Conservation (phyloP, 2,888 invertebrate species). For the Crematogaster levior region DNA sequence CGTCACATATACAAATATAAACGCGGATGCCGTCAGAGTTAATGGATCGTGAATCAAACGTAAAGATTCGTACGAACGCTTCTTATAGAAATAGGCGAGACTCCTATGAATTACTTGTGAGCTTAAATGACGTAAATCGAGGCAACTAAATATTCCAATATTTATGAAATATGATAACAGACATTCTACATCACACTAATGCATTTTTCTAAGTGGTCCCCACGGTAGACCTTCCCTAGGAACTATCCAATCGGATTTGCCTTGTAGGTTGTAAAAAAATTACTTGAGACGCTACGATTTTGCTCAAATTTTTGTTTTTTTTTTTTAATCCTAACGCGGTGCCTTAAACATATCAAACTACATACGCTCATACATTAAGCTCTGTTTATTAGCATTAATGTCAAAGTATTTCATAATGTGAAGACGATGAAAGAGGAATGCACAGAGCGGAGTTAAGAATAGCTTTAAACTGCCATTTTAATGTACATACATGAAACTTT, state of each 20-base stretch:
- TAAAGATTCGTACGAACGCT: slow-evolving; percentile 5
- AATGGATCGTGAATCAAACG: slow-evolving; percentile 72
- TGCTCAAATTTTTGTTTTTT: slow-evolving; percentile 22
- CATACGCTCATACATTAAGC: not conserved
- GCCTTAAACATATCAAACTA: slow-evolving; percentile 30
- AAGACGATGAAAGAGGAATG: slow-evolving; percentile 10
- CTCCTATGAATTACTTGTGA: not conserved
- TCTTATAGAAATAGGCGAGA: not conserved
- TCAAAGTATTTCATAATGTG: not conserved
- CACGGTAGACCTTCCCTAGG: not conserved
- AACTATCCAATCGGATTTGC: not conserved
- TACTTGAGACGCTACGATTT: slow-evolving; percentile 9
- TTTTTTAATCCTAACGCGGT: not conserved
- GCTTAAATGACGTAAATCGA: not conserved
- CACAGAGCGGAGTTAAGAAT: slow-evolving; percentile 55
- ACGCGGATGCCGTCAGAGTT: slow-evolving; percentile 79
- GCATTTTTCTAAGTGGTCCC: not conserved
- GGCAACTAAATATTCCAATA: slow-evolving; percentile 16
- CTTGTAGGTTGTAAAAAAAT: not conserved
- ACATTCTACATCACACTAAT: not conserved
- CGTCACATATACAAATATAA: slow-evolving; percentile 82
- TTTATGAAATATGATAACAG: slow-evolving; percentile 7
- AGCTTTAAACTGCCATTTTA: slow-evolving; percentile 74
- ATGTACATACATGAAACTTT: slow-evolving; percentile 66
- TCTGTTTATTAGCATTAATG: slow-evolving; percentile 6